Conservation (phyloP, 2,797 vertebrate genomes). For the Spinus olivaceus region DNA sequence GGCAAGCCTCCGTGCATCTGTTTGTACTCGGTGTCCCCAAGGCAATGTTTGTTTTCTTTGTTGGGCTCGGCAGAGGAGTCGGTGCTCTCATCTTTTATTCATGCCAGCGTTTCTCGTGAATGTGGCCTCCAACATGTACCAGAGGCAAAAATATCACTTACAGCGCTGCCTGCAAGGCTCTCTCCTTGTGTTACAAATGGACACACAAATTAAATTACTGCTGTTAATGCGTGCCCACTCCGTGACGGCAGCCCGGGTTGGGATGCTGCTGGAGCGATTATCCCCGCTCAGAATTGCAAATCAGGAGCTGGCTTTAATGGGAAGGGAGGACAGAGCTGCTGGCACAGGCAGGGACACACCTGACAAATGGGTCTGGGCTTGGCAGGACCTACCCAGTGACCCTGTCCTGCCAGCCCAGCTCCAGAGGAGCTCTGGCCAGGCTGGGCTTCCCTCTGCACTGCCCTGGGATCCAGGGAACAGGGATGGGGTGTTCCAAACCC, state of each 20-base stretch:
- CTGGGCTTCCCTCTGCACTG: neutral
- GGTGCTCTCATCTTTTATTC: slow-evolving; percentile 69
- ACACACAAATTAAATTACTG: slow-evolving; percentile 61
- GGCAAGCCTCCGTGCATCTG: neutral
- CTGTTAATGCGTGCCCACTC: slow-evolving; percentile 36
- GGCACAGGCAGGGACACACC: neutral
- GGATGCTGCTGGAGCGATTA: slow-evolving; percentile 50
- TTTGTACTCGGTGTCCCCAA: slow-evolving; percentile 36
- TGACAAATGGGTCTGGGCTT: neutral
- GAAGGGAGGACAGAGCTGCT: neutral
- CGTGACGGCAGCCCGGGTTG: neutral
- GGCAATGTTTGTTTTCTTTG: slow-evolving; percentile 57
- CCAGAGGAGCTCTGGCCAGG: neutral
- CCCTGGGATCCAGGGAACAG: neutral
- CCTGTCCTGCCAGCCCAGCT: neutral
- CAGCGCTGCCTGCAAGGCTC: slow-evolving; percentile 27
- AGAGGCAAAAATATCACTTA: slow-evolving; percentile 35
- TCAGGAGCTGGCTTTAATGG: neutral
- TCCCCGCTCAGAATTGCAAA: slow-evolving; percentile 23
- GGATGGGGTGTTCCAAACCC: neutral
- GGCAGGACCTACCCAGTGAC: neutral
- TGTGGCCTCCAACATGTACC: slow-evolving; percentile 13
- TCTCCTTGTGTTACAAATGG: slow-evolving; percentile 46
- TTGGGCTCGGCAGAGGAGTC: slow-evolving; percentile 40
- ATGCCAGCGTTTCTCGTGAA: slow-evolving; percentile 37